Percentiles rank a stretch among this genome's conserved stretches.
Conservation (phyloP, 2,113 vertebrate genomes). For the Spea multiplicata region DNA sequence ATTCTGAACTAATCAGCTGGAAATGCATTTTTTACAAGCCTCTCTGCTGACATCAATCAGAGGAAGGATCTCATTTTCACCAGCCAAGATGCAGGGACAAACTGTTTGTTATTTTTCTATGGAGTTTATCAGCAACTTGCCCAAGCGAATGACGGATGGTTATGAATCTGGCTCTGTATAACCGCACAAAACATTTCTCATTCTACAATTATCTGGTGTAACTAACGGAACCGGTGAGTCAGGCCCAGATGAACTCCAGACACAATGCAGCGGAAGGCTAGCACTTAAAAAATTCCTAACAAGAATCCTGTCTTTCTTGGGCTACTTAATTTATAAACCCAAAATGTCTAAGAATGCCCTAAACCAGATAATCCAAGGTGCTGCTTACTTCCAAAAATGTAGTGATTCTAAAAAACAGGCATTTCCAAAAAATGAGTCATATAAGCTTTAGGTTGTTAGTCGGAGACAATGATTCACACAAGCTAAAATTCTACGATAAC, state of each 20-base stretch:
- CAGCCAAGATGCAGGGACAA: constrained; percentile 65
- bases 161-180: constrained; percentile 70
- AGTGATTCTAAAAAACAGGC: no score
- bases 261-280: constrained; percentile 55
- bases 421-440: no score
- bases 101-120: constrained; percentile 72
- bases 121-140: constrained; percentile 75
- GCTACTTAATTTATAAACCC: no score
- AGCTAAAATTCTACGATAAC: no score
- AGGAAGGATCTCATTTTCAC: constrained; percentile 76
- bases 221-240: constrained; percentile 55
- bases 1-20: constrained; percentile 80
- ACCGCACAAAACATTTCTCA: constrained; percentile 70
- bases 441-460: no score
- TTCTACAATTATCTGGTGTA: constrained; percentile 58
- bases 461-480: no score
- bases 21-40: constrained; percentile 80
- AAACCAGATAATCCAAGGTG: no score
- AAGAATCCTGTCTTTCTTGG: no score
- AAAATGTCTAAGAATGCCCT: no score
- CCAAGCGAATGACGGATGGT: constrained; percentile 71
- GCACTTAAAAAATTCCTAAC: constrained; percentile 33
- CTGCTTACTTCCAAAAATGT: no score
- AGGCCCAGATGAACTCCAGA: constrained; percentile 48
- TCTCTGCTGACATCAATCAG: constrained; percentile 76